Conservation (phyloP, 2,888 invertebrate species). For the Spodoptera littoralis region DNA sequence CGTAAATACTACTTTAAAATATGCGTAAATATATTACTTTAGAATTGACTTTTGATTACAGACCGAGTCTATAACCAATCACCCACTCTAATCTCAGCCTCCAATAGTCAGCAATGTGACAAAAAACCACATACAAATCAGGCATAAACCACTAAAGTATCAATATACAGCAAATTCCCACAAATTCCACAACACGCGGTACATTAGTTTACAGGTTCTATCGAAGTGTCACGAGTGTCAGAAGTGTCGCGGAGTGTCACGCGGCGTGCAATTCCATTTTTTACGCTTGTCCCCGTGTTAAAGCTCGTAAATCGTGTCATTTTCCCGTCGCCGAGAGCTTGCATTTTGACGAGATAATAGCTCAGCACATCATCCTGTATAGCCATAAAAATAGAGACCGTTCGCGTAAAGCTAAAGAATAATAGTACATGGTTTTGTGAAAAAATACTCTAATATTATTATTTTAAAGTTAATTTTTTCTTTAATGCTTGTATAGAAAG, state of each 20-base stretch:
- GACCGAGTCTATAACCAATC: too few relatives aligned
- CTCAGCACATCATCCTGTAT: slow-evolving; percentile 63
- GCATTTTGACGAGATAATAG: slow-evolving; percentile 74
- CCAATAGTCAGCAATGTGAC: too few relatives aligned
- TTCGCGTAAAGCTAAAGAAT: not conserved
- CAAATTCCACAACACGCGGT: slow-evolving; percentile 33
- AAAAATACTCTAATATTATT: too few relatives aligned
- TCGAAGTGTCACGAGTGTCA: slow-evolving; percentile 40
- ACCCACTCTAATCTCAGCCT: too few relatives aligned
- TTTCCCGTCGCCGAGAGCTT: slow-evolving; percentile 68
- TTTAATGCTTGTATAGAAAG: too few relatives aligned
- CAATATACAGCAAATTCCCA: slow-evolving; percentile 1
- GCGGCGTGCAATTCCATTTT: slow-evolving; percentile 54
- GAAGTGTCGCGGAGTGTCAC: slow-evolving; percentile 19
- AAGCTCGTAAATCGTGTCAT: slow-evolving; percentile 75
- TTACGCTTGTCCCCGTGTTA: slow-evolving; percentile 57
- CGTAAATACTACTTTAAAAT: too few relatives aligned
- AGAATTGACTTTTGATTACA: too few relatives aligned
- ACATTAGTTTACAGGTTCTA: slow-evolving; percentile 37
- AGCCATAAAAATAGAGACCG: slow-evolving; percentile 41
- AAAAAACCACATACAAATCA: not conserved
- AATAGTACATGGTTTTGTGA: too few relatives aligned
- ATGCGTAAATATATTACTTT: too few relatives aligned
- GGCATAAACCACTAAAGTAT: slow-evolving; percentile 3
- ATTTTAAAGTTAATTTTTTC: too few relatives aligned